Base-by-base conservation (phyloP, 2,888 invertebrate species). In the Cantharis rufa region DNA sequence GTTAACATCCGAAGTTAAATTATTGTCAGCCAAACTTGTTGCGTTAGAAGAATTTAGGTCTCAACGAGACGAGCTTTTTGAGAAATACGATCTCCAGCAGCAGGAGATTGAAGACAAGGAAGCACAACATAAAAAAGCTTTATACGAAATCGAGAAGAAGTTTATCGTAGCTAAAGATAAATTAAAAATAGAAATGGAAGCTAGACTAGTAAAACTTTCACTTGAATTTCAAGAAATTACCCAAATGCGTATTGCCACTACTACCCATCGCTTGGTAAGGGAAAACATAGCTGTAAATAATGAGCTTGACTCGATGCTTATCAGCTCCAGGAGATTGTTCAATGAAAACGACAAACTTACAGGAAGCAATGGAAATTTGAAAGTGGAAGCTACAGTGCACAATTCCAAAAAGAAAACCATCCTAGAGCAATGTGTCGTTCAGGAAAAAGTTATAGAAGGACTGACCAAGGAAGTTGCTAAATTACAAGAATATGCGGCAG, bases 31-130 rank as follows among this genome's bases (percentile, higher is more conserved):
- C 48, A 97, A 97, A 89, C 87, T 97, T 10, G 96, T 95, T 83
- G 94, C 96, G 0, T 88, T 97, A 79, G 97, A 98, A 87, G 97
- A 97, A 83, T 98, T 96, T 88, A 91, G 96, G 82, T 90, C 94
- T n/a, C 95, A 96, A 81, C 91, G 95, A 78, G 94, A 96, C 80
- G 94, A 96, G 78, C 89, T 97, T 69, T 93, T 96, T 91, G 91
- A 92, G 81, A 96, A 95, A 86, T 96, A 94, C 86, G 94, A 95
- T 83, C 90, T 91, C 64, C 95, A 96, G 88, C 96, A 97, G 83
- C 89, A 92, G 75, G 91, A 92, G 70, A 92, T 95, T 80, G 91
- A 92, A 83, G 92, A 94, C 70, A 95, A 95, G 86, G 94, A 96
- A 84, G 90, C 92, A 83, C 90, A 92, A 62, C 95, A 96, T 83